These are phyloP conservation scores for Drosophila cracens DNA, from an alignment of 2,888 invertebrate species.

Conservation along the genomic window DNA sequence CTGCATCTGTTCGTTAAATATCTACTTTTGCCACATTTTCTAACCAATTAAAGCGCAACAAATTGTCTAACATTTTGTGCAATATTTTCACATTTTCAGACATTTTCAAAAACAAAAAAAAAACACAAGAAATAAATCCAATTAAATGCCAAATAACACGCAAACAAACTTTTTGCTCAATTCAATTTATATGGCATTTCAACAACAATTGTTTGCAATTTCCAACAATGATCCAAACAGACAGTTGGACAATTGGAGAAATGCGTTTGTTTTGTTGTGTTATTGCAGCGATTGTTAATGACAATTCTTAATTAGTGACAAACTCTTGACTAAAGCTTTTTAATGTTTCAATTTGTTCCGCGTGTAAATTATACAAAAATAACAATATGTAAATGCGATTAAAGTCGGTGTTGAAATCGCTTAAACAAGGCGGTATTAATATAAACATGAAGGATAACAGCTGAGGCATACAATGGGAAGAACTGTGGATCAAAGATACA, in stretches of 20 bases:
- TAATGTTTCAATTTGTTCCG: constrained; percentile 6
- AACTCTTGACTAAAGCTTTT: neutral
- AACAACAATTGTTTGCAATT: constrained; percentile 41
- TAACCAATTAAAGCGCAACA: constrained; percentile 71
- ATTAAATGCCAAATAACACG: constrained; percentile 40
- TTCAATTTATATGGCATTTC: constrained; percentile 37
- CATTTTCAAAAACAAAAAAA: constrained; percentile 1
- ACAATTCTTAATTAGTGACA: constrained; percentile 34
- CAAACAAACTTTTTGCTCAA: constrained; percentile 38
- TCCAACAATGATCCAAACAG: constrained; percentile 8
- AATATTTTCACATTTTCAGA: constrained; percentile 20
- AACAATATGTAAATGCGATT: neutral
- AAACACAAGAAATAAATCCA: constrained; percentile 41
- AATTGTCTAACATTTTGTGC: constrained; percentile 50
- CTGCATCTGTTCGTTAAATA: constrained; percentile 31
- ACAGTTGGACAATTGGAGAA: constrained; percentile 6
- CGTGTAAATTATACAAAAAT: neutral
- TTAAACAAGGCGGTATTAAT: neutral
- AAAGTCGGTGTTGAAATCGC: neutral
- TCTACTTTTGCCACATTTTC: constrained; percentile 50
- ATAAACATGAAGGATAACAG: neutral
- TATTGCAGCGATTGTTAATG: constrained; percentile 19
- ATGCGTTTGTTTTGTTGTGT: constrained; percentile 21
- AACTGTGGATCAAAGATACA: neutral
- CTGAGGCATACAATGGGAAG: neutral